Conservation (phyloP, 2,113 vertebrate species). For the Callipepla squamata region DNA sequence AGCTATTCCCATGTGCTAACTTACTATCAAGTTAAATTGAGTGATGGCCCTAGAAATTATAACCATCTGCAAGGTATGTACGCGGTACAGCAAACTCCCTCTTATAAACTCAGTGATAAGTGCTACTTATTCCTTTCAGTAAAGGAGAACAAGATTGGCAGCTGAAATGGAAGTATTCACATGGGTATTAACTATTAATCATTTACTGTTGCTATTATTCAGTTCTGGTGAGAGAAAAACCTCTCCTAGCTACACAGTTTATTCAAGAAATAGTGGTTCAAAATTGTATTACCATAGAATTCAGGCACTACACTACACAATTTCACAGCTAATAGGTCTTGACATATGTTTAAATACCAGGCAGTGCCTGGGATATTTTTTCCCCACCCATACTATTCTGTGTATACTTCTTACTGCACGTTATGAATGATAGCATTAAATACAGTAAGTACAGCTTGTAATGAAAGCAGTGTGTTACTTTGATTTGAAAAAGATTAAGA, state of each 20-base stretch:
- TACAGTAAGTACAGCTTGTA: background rate
- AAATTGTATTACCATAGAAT: background rate
- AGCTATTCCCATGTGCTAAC: constrained; percentile 39
- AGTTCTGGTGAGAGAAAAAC: background rate
- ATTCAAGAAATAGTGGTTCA: constrained; percentile 7
- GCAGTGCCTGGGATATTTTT: background rate
- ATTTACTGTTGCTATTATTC: background rate
- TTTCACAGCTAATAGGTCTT: background rate
- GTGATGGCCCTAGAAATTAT: background rate
- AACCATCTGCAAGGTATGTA: constrained; percentile 5
- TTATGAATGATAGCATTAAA: background rate
- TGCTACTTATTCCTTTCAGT: background rate
- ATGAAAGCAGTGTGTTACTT: background rate
- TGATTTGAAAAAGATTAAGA: background rate
- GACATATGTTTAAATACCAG: background rate
- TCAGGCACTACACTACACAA: background rate
- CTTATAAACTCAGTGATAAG: background rate
- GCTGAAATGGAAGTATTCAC: constrained; percentile 32
- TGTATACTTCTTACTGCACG: fast-evolving
- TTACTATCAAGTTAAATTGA: background rate
- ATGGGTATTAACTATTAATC: constrained; percentile 2
- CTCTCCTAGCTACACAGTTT: background rate
- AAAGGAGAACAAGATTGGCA: background rate
- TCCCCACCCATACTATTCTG: background rate
- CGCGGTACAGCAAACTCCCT: background rate